These are phyloP conservation scores for Columba guinea DNA, from an alignment of 2,797 vertebrate genomes.

Conservation along the genomic window DNA sequence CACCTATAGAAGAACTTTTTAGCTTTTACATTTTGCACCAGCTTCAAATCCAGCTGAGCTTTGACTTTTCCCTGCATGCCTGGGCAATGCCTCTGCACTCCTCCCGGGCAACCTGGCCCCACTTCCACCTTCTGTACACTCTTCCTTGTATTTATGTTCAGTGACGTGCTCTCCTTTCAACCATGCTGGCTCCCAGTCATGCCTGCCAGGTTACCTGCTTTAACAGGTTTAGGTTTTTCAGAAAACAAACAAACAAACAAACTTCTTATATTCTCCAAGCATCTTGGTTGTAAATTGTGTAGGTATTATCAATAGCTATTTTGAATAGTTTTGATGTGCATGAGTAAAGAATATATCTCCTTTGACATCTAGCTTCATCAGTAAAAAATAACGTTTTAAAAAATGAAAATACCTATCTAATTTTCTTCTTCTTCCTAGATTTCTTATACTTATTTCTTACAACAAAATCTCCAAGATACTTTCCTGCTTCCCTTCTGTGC, in stretches of 20 bases:
- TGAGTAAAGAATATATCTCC: background rate
- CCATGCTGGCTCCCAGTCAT: background rate
- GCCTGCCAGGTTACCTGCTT: background rate
- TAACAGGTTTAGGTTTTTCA: background rate
- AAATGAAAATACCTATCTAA: background rate
- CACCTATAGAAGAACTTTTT: background rate
- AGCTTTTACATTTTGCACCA: background rate
- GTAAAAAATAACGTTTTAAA: background rate
- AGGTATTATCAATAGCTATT: background rate
- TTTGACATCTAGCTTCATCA: background rate
- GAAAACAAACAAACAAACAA: background rate
- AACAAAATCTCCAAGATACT: background rate
- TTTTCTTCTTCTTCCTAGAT: background rate
- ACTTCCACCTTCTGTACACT: background rate
- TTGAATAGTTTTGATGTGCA: background rate
- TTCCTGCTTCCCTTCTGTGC: background rate
- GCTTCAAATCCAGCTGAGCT: slow-evolving; percentile 29
- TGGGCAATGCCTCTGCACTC: background rate
- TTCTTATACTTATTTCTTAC: background rate
- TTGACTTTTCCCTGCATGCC: slow-evolving; percentile 14
- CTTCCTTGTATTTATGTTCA: background rate
- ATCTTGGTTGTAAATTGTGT: background rate
- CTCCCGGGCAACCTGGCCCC: background rate
- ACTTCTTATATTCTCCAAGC: background rate
- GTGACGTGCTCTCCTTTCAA: background rate